These are phyloP conservation scores for Barbus barbus DNA, from an alignment of 2,113 vertebrate genomes.

Conservation along the genomic window DNA sequence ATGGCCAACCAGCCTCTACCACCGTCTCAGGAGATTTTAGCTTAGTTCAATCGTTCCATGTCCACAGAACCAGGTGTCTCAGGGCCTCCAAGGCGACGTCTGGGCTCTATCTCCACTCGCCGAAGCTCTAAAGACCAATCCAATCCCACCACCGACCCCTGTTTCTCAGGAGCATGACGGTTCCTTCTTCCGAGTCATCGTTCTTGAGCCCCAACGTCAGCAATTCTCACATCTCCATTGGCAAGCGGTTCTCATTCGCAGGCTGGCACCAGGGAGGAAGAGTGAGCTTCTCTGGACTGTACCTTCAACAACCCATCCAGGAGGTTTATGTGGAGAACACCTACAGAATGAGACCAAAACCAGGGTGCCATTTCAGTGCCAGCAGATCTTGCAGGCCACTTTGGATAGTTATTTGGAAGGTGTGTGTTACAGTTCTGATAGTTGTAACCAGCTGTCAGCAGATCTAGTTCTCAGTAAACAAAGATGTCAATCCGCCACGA, in stretches of 20 bases:
- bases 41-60: constrained; percentile 48
- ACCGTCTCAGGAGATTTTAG: constrained; percentile 53
- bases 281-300: constrained; percentile 77
- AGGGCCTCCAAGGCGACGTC: neutral
- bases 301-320: constrained; percentile 62
- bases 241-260: constrained; percentile 69
- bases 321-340: constrained; percentile 67
- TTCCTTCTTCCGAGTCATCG: constrained; percentile 41
- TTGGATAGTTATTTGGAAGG: constrained; percentile 58
- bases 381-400: constrained; percentile 60
- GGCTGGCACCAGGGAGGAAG: constrained; percentile 66
- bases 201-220: constrained; percentile 58
- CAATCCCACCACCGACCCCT: constrained; percentile 13
- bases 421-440: constrained; percentile 57
- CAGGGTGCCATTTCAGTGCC: constrained; percentile 64
- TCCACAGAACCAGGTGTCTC: constrained; percentile 35
- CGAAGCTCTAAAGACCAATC: constrained; percentile 61
- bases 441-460: constrained; percentile 57
- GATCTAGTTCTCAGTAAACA: constrained; percentile 68
- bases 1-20: constrained; percentile 56
- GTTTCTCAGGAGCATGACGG: constrained; percentile 38
- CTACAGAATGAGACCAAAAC: constrained; percentile 62
- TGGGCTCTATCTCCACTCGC: constrained; percentile 40
- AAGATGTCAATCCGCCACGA: constrained; percentile 72
- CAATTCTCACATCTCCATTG: neutral